Base-by-base conservation (phyloP, 2,113 vertebrate genomes). In the Zosterops pallidus region DNA sequence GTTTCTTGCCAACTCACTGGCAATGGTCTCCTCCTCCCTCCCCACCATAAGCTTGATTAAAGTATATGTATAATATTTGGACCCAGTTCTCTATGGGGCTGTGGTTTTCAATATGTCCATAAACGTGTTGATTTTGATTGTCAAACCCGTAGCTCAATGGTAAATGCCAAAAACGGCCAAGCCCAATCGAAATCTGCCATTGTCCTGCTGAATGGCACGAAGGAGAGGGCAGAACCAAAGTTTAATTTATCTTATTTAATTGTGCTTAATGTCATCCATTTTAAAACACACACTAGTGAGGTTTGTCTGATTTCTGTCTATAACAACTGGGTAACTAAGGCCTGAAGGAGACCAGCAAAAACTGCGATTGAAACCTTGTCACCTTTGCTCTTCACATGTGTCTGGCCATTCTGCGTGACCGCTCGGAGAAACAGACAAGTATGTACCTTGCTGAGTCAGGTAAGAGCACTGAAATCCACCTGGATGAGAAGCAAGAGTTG, bases 221-320 rank as follows among this genome's bases (percentile, higher is more conserved):
- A 57, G 15, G 17, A 31, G 12, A 81, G 16, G 14, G 11, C 7
- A 63, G 35, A 92, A 67, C 25, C 12, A 21, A 94, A 59, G 9
- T 76, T 67, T 57, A 63, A 31, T 83, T 92, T 85, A 7, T 56
- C 35, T 46, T n/a, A 23, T 22, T 77, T 70, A 62, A 57, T 65
- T 74, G 16, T 14, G 25, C 10, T 65, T 50, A 24, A 37, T 37
- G 24, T 15, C 6, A 59, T 55, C 11, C 9, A 5, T 86, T 83
- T 72, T 14, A 79, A 64, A 88, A 44, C 0, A 0, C n/a, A 50
- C 1, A 1, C 18, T 49, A 35, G 20, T 53, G 22, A 63, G 25
- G 9, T 65, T 49, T 78, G 29, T 11, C 17, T 46, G 28, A 23
- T 68, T 93, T 72, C 39, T 64, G 9, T 29, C 35, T 64, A 0